Conservation (phyloP, 2,888 invertebrate genomes). For the Lasioglossum oenotherae region DNA sequence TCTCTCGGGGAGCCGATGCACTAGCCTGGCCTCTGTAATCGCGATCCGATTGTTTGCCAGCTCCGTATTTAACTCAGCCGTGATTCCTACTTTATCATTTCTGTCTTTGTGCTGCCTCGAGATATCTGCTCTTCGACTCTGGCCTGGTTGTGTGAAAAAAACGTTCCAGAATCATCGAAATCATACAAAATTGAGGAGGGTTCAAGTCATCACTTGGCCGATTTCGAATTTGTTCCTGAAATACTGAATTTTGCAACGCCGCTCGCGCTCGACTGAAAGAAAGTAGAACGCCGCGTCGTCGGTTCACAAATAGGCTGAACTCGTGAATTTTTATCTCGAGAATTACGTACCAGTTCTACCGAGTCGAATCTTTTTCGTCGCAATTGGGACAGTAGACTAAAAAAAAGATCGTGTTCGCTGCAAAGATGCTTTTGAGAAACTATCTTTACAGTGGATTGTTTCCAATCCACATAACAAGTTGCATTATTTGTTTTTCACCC, state of each 20-base stretch:
- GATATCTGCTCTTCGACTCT: neutral
- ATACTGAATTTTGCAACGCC: neutral
- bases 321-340: neutral
- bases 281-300: neutral
- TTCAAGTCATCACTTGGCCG: neutral
- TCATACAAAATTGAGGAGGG: neutral
- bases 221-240: neutral
- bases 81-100: neutral
- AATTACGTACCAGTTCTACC: neutral
- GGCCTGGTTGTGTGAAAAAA: neutral
- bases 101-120: neutral
- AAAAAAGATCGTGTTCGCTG: too few relatives aligned
- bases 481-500: too few relatives aligned
- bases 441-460: too few relatives aligned
- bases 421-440: neutral
- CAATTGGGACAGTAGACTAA: too few relatives aligned
- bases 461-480: too few relatives aligned
- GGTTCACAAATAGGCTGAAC: neutral
- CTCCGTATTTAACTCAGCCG: neutral
- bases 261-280: neutral
- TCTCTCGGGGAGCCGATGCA: conserved; percentile 3
- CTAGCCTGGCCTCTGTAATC: neutral
- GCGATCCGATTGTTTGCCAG: neutral
- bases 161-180: neutral
- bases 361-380: neutral